Percentiles rank a stretch among this genome's conserved stretches.
These are phyloP conservation scores for Diplogasteroides magnus DNA, from an alignment of 1,140 invertebrate genomes.

Conservation along the genomic window DNA sequence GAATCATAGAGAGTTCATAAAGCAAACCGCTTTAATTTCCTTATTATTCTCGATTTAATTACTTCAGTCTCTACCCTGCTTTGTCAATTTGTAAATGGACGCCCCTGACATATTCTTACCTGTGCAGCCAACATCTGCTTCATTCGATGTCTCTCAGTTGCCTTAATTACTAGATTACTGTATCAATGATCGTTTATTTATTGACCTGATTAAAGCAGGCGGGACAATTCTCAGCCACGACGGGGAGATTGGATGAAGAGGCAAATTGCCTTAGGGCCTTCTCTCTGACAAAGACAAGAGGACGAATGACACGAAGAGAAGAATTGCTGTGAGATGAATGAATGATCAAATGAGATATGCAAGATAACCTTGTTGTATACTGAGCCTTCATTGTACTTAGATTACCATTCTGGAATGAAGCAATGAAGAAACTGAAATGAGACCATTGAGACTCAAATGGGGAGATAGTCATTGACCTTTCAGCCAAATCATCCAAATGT, in stretches of 20 bases:
- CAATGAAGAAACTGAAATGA: conserved; percentile 68
- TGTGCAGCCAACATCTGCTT: conserved; percentile 10
- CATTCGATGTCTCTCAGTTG: conserved; percentile 23
- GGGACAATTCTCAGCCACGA: conserved; percentile 45
- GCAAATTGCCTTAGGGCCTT: conserved; percentile 69
- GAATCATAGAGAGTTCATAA: conserved; percentile 5
- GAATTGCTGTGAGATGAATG: conserved; percentile 65
- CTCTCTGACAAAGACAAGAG: conserved; percentile 78
- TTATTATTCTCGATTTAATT: too few species aligned
- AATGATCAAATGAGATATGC: background rate
- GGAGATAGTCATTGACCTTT: conserved; percentile 58
- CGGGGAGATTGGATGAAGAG: conserved; percentile 64
- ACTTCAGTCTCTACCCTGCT: too few species aligned
- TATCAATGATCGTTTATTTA: too few species aligned
- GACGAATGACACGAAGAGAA: conserved; percentile 75
- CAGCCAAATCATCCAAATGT: conserved; percentile 76
- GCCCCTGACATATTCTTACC: too few species aligned
- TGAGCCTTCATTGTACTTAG: conserved; percentile 76
- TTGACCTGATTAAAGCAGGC: conserved; percentile 63
- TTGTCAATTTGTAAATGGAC: too few species aligned
- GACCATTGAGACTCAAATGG: background rate
- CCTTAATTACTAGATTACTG: conserved; percentile 59
- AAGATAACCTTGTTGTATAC: conserved; percentile 63
- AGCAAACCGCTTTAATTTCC: too few species aligned
- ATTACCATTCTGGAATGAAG: conserved; percentile 73